These are phyloP conservation scores for Neoseiulus cucumeris DNA, from an alignment of 1,140 invertebrate species.

Conservation along the genomic window DNA sequence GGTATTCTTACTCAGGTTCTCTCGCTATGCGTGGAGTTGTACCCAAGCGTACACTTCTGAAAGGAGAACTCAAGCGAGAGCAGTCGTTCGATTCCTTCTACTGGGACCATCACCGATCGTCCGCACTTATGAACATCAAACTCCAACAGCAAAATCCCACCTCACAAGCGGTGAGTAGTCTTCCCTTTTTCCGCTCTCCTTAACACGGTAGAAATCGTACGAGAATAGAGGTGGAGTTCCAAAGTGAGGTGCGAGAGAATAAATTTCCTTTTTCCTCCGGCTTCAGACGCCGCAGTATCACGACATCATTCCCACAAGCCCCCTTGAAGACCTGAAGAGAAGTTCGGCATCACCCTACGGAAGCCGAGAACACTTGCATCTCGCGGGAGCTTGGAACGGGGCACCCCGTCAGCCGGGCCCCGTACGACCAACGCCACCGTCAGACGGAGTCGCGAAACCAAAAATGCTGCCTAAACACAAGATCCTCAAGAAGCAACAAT, in stretches of 20 bases:
- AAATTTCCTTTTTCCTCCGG: too few relatives aligned
- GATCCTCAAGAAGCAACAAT: conserved; percentile 23
- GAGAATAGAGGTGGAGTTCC: too few relatives aligned
- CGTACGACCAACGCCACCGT: background rate
- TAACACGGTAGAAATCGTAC: too few relatives aligned
- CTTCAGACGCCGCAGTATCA: too few relatives aligned
- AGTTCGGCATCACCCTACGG: background rate
- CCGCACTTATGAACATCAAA: conserved; percentile 6
- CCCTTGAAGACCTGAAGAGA: background rate
- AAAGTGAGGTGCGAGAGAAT: too few relatives aligned
- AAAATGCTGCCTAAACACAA: conserved; percentile 20
- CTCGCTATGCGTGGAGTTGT: conserved; percentile 16
- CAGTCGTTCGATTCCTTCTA: conserved; percentile 23
- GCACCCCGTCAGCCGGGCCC: background rate
- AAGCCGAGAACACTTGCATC: background rate
- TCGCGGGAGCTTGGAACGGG: conserved; percentile 4
- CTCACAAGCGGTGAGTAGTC: too few relatives aligned
- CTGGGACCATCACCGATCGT: conserved; percentile 18
- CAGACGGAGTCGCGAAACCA: background rate
- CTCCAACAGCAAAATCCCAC: background rate
- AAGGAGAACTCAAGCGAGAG: conserved; percentile 20
- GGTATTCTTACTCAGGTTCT: background rate
- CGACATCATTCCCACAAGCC: background rate
- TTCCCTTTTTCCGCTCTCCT: too few relatives aligned
- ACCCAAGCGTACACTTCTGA: conserved; percentile 16